A percentile compares a stretch with the other conserved stretches of the same genome.
Evolutionary conservation across 2,797 vertebrate genomes (phyloP).

Genomic region (Amphiprion clarkii): DNA sequence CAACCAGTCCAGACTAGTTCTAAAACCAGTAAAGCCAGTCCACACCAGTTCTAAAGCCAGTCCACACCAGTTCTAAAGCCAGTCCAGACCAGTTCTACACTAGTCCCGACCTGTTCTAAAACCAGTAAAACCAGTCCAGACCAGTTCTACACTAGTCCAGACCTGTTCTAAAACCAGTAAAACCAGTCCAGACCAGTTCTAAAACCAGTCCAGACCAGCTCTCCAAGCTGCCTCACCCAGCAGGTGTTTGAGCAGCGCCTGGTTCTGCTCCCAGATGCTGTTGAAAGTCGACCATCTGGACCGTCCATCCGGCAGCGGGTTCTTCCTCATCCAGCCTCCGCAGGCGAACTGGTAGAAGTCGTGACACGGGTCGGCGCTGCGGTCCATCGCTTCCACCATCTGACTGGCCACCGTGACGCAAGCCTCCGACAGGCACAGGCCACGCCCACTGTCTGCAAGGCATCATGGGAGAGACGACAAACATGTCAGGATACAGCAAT

Average conservation of each 20-base stretch:
- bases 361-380: constrained; percentile 89
- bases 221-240: constrained; percentile 85
- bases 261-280: constrained; percentile 98
- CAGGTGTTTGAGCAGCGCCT: constrained; percentile 95
- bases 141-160: too few relatives aligned
- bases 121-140: too few relatives aligned
- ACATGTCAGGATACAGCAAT: too few relatives aligned
- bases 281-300: constrained; percentile 98
- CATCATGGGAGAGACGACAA: constrained; percentile 22
- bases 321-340: constrained; percentile 95
- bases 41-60: too few relatives aligned
- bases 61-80: too few relatives aligned
- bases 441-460: constrained; percentile 87
- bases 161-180: too few relatives aligned
- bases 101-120: too few relatives aligned
- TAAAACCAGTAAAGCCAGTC: too few relatives aligned
- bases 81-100: too few relatives aligned
- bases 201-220: too few relatives aligned
- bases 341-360: constrained; percentile 98
- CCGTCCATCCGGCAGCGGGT: constrained; percentile 93
- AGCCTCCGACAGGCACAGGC: constrained; percentile 91
- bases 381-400: constrained; percentile 95
- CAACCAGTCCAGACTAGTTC: too few relatives aligned
- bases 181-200: too few relatives aligned
- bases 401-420: constrained; percentile 94